A percentile compares a stretch with the other conserved stretches of the same genome.
Conservation (phyloP, 2,888 invertebrate species). For the Salticus scenicus region DNA sequence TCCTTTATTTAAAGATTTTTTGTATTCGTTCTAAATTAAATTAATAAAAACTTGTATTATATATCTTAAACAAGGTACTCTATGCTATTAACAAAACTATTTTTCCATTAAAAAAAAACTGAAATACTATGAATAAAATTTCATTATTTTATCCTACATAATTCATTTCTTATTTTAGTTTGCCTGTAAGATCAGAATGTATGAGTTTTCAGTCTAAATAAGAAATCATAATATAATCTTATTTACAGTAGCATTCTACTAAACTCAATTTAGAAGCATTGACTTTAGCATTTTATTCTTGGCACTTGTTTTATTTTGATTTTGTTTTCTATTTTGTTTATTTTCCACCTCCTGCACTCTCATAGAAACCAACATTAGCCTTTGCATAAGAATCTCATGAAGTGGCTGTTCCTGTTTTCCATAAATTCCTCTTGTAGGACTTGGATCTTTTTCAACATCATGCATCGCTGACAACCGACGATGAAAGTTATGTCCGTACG, state of each 20-base stretch:
- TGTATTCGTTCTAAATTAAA: no score
- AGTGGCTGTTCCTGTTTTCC: slow-evolving; percentile 32
- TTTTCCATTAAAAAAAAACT: no score
- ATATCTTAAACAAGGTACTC: no score
- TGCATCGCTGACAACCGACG: slow-evolving; percentile 73
- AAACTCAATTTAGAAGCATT: background rate
- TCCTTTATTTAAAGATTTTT: no score
- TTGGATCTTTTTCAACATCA: slow-evolving; percentile 67
- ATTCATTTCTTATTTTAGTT: no score
- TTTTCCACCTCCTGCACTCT: slow-evolving; percentile 37
- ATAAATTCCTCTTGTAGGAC: slow-evolving; percentile 59
- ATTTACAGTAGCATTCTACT: background rate
- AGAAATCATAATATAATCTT: no score
- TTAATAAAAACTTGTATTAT: no score
- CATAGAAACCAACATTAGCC: slow-evolving; percentile 44
- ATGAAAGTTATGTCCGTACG: slow-evolving; percentile 74
- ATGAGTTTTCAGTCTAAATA: no score
- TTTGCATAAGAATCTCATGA: slow-evolving; percentile 20
- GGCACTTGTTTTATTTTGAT: slow-evolving; percentile 32
- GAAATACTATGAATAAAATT: no score
- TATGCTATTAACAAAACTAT: no score
- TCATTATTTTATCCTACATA: no score
- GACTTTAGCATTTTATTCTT: slow-evolving; percentile 9
- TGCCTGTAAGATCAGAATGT: no score
- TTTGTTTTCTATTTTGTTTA: slow-evolving; percentile 38